Evolutionary conservation across 1,140 invertebrate species (phyloP).

Genomic region (Atta cephalotes): DNA sequence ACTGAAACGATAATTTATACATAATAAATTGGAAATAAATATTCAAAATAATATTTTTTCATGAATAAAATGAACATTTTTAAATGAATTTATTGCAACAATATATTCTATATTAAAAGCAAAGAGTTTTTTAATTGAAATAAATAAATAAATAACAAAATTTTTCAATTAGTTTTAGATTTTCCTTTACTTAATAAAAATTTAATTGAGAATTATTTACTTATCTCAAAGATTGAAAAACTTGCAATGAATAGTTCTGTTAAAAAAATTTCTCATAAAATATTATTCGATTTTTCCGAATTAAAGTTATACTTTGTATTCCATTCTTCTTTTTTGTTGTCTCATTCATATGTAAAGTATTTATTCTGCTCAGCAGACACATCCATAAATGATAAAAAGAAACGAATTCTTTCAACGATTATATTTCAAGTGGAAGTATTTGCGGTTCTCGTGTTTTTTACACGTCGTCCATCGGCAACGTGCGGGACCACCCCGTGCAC

Average conservation of each 20-base stretch:
- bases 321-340: not conserved
- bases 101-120: not conserved
- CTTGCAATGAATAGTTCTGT: not conserved
- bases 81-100: not conserved
- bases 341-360: not conserved
- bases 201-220: not conserved
- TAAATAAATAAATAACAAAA: not conserved
- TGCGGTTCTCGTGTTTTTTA: conserved; percentile 51
- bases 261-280: not conserved
- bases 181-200: not conserved
- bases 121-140: conserved; percentile 6
- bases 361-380: not conserved
- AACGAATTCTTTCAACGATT: conserved; percentile 33
- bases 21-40: not conserved
- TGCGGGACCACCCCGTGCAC: conserved; percentile 73
- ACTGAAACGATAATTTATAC: not conserved
- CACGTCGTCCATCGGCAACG: conserved; percentile 51
- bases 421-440: conserved; percentile 47
- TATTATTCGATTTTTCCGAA: not conserved
- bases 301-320: not conserved
- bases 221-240: not conserved
- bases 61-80: not conserved
- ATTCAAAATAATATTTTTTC: not conserved
- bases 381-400: conserved; percentile 25
- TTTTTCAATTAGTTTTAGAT: not conserved